Percentiles rank a stretch among this genome's conserved stretches.
phyloP scores from a whole-genome alignment of 2,797 vertebrate genomes.

The Hoplostethus mediterraneus region DNA sequence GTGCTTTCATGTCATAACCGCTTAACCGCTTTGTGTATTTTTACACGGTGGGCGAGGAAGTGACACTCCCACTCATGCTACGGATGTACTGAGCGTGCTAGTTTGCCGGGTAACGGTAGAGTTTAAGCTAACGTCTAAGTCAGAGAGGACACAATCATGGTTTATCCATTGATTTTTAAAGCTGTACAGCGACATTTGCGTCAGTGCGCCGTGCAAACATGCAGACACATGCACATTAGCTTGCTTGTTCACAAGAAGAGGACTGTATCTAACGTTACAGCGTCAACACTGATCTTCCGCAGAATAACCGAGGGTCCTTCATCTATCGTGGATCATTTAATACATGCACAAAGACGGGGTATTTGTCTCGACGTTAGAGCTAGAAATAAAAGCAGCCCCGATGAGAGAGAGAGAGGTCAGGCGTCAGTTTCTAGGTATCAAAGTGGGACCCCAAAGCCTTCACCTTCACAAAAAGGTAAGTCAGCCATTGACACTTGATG shows the following conservation, averaged over 20 bases:
- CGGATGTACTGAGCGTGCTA: not conserved
- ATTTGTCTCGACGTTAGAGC: conserved; percentile 48
- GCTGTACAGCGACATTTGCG: conserved; percentile 46
- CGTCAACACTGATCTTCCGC: conserved; percentile 1
- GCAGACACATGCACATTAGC: conserved; percentile 36
- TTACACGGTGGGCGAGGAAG: not conserved
- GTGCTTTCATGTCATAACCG: not conserved
- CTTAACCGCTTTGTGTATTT: not conserved
- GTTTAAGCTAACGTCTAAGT: not conserved
- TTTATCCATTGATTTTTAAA: conserved; percentile 71
- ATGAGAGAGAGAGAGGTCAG: conserved; percentile 59
- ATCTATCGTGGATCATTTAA: conserved; percentile 1
- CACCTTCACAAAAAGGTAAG: conserved; percentile 89
- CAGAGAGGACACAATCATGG: conserved; percentile 55
- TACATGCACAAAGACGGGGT: conserved; percentile 20
- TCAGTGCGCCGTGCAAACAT: conserved; percentile 38
- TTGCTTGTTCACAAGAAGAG: conserved; percentile 26
- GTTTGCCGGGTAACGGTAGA: not conserved
- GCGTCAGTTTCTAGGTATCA: conserved; percentile 77
- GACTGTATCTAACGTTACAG: not conserved
- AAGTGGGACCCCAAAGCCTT: conserved; percentile 64
- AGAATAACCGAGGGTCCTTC: not conserved
- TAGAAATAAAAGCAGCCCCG: conserved; percentile 61
- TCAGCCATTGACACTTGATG: not conserved
- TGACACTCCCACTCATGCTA: not conserved